Conservation (phyloP, 2,888 invertebrate species). For the Margaritifera margaritifera region DNA sequence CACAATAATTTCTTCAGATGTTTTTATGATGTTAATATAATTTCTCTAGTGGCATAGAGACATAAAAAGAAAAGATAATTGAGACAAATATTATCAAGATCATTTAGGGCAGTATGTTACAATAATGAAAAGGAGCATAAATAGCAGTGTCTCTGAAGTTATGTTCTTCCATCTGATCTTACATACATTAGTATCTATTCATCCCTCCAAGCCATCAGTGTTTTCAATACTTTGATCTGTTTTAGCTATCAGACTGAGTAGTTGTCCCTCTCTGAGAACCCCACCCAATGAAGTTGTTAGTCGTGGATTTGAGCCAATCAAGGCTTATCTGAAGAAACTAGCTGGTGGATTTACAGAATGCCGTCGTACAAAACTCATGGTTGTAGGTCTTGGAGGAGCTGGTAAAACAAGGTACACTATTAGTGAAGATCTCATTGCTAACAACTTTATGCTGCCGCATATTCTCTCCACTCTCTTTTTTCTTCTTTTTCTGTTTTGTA, state of each 20-base stretch:
- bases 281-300: constrained; percentile 68
- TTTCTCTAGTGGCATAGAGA: no score
- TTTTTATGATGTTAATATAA: no score
- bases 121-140: no score
- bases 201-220: no score
- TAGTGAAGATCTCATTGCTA: not conserved
- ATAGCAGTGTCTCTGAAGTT: no score
- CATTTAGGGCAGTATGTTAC: no score
- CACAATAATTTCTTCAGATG: no score
- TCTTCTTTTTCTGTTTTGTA: not conserved
- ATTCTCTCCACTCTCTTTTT: not conserved
- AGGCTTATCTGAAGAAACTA: constrained; percentile 68
- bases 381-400: constrained; percentile 72
- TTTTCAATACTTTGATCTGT: not conserved
- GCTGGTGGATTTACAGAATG: constrained; percentile 68
- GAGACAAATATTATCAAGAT: no score
- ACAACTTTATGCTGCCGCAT: not conserved
- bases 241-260: constrained; percentile 52
- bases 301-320: constrained; percentile 64
- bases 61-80: no score
- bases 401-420: constrained; percentile 70
- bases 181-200: no score
- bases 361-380: constrained; percentile 71
- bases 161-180: no score
- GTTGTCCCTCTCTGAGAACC: constrained; percentile 64